Evolutionary conservation across 1,140 invertebrate species (phyloP).

Genomic region (Calosoma granatense): DNA sequence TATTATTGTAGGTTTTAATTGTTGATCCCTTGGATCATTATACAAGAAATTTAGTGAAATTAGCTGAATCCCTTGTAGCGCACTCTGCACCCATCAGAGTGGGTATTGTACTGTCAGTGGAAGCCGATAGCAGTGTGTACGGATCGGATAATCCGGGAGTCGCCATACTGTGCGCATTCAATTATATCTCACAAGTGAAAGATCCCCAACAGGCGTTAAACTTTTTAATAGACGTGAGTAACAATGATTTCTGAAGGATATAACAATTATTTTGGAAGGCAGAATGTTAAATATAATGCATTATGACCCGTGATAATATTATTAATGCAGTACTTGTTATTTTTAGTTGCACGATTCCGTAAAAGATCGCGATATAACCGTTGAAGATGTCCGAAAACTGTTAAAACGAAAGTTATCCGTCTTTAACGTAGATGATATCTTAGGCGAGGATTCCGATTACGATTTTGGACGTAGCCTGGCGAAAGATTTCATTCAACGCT

Average conservation of each 20-base stretch:
- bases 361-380: slow-evolving; percentile 41
- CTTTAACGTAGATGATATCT: slow-evolving; percentile 65
- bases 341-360: slow-evolving; percentile 37
- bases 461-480: slow-evolving; percentile 78
- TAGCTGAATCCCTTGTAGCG: slow-evolving; percentile 84
- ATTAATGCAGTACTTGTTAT: slow-evolving; percentile 8
- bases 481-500: slow-evolving; percentile 71
- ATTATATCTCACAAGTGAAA: slow-evolving; percentile 77
- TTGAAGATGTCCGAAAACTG: slow-evolving; percentile 59
- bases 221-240: slow-evolving; percentile 70
- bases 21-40: slow-evolving; percentile 71
- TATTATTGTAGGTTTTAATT: slow-evolving; percentile 62
- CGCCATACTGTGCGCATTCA: slow-evolving; percentile 84
- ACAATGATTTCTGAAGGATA: slow-evolving; percentile 22
- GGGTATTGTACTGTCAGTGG: slow-evolving; percentile 76
- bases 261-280: too few species aligned
- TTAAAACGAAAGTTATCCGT: slow-evolving; percentile 55
- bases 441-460: slow-evolving; percentile 83
- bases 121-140: slow-evolving; percentile 39
- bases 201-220: slow-evolving; percentile 61
- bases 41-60: slow-evolving; percentile 64
- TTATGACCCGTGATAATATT: too few species aligned
- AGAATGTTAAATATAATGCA: too few species aligned
- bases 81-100: slow-evolving; percentile 82
- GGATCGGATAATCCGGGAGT: slow-evolving; percentile 65